Conservation (phyloP, 2,113 vertebrate genomes). For the Ploceus nigricollis region DNA sequence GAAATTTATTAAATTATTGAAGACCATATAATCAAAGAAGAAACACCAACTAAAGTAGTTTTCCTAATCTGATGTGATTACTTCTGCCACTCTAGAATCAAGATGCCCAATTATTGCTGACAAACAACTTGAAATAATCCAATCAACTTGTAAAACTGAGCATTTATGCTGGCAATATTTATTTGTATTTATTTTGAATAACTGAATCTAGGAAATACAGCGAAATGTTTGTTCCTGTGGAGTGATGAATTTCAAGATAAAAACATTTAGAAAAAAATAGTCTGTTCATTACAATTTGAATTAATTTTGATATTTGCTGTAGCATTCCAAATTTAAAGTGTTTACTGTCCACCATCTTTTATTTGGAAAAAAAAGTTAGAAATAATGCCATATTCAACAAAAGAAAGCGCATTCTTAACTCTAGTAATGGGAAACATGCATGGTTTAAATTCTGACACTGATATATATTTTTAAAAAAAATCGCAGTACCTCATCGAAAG, state of each 20-base stretch:
- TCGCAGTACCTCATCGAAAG: constrained; percentile 77
- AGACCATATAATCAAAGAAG: not conserved
- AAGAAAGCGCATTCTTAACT: not conserved
- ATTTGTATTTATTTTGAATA: not conserved
- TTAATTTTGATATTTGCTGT: not conserved
- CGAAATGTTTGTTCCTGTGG: not conserved
- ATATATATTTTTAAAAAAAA: not conserved
- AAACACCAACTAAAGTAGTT: not conserved
- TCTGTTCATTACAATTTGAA: not conserved
- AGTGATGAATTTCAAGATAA: not conserved
- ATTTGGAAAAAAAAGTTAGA: not conserved
- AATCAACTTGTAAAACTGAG: not conserved
- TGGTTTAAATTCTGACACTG: not conserved
- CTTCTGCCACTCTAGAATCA: not conserved
- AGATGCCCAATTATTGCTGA: not conserved
- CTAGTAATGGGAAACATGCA: not conserved
- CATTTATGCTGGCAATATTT: not conserved
- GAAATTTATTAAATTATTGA: not conserved
- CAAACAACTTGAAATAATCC: not conserved
- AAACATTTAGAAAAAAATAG: not conserved
- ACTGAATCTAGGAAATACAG: not conserved
- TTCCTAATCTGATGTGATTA: not conserved
- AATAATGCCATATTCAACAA: not conserved
- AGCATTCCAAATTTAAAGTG: not conserved
- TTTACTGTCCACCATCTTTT: not conserved